These are phyloP conservation scores for Corydoras sp. DNA, from an alignment of 2,113 vertebrate species.

Conservation along the genomic window DNA sequence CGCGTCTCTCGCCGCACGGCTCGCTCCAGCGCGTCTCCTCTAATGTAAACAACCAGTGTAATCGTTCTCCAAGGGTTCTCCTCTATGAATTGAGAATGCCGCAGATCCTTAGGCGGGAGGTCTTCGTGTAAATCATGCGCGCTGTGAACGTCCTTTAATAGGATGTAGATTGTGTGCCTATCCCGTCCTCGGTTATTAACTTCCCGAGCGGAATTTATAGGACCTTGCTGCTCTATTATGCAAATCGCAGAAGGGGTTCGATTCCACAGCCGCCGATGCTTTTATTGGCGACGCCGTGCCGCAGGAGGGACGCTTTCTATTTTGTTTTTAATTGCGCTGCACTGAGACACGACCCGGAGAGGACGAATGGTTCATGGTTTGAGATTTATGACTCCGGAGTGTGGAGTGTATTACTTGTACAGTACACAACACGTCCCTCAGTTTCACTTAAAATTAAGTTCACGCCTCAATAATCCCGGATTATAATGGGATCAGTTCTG, in stretches of 20 bases:
- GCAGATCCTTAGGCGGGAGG: not conserved
- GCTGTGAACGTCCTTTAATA: not conserved
- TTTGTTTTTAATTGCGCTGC: too few species aligned
- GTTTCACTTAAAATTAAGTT: too few species aligned
- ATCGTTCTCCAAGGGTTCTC: slow-evolving; percentile 26
- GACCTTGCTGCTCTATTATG: not conserved
- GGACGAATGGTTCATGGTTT: too few species aligned
- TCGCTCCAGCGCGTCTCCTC: slow-evolving; percentile 32
- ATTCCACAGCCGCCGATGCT: not conserved
- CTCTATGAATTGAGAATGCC: slow-evolving; percentile 4
- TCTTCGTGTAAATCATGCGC: not conserved
- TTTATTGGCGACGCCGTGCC: not conserved
- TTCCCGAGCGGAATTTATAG: not conserved
- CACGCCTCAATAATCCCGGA: too few species aligned
- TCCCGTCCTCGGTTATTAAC: not conserved
- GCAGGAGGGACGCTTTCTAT: not conserved
- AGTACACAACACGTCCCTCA: too few species aligned
- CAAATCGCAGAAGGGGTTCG: not conserved
- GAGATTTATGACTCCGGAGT: too few species aligned
- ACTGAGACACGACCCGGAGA: too few species aligned
- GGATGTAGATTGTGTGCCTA: not conserved
- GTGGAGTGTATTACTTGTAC: too few species aligned
- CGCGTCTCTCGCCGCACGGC: slow-evolving; percentile 1
- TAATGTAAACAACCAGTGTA: slow-evolving; percentile 29
- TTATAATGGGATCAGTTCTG: too few species aligned